These are phyloP conservation scores for Aythya baeri DNA, from an alignment of 2,113 vertebrate genomes.

Conservation along the genomic window DNA sequence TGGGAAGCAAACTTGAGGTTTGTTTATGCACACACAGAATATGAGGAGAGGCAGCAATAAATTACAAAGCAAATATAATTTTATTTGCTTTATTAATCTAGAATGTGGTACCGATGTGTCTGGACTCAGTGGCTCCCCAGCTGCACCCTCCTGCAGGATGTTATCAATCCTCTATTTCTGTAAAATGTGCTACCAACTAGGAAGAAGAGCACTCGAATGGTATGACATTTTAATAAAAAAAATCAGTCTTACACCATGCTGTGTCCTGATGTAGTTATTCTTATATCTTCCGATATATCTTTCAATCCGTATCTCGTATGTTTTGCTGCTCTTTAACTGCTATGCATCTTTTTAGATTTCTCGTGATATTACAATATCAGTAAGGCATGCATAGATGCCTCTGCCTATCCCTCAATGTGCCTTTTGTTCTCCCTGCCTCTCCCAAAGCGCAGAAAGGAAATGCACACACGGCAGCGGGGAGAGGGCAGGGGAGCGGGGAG, in stretches of 20 bases:
- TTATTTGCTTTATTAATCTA: slow-evolving; percentile 66
- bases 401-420: neutral
- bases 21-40: neutral
- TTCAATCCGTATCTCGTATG: neutral
- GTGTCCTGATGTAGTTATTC: neutral
- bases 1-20: slow-evolving; percentile 11
- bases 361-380: neutral
- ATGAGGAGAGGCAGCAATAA: slow-evolving; percentile 28
- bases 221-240: slow-evolving; percentile 16
- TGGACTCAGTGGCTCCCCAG: slow-evolving; percentile 41
- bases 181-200: neutral
- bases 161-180: slow-evolving; percentile 20
- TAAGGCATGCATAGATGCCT: neutral
- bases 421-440: slow-evolving; percentile 11
- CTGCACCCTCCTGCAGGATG: slow-evolving; percentile 9
- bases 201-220: neutral
- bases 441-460: neutral
- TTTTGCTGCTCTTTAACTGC: neutral
- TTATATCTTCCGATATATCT: neutral
- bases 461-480: neutral
- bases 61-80: slow-evolving; percentile 45
- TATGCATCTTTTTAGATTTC: neutral
- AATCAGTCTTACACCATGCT: neutral
- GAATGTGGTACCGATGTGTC: slow-evolving; percentile 4
- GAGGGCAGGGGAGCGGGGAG: neutral